Conservation (phyloP, 92 coral and sea anemone species). For the Zoanthus sansibaricus region DNA sequence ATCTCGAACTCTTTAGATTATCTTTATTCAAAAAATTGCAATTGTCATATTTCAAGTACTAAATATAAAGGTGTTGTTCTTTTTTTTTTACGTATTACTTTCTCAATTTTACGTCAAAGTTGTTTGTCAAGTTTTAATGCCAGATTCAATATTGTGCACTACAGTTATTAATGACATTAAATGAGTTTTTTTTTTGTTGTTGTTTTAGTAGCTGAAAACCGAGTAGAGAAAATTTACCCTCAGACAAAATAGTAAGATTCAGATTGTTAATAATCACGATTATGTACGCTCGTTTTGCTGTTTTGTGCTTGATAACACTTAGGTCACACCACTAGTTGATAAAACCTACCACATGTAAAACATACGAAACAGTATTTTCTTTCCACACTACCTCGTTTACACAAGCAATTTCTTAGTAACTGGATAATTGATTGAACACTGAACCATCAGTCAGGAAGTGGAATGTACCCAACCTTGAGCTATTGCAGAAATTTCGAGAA, state of each 20-base stretch:
- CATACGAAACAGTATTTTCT: no score
- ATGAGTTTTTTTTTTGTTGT: not conserved
- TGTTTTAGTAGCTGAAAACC: not conserved
- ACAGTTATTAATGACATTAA: not conserved
- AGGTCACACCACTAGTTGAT: not conserved
- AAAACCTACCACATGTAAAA: not conserved
- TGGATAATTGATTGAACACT: no score
- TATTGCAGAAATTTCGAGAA: no score
- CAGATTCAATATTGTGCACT: not conserved
- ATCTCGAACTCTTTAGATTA: not conserved
- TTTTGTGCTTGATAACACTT: not conserved
- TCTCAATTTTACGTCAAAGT: not conserved
- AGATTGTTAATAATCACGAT: not conserved
- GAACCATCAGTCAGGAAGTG: no score
- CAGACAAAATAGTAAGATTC: not conserved
- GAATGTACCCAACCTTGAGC: no score
- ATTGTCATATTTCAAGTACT: not conserved
- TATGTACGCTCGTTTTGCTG: no score
- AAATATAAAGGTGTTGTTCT: not conserved
- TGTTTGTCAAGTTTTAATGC: not conserved
- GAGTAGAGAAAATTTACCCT: not conserved
- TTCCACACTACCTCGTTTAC: no score
- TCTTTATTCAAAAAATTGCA: not conserved
- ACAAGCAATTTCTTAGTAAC: no score
- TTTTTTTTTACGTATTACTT: not conserved